Evolutionary conservation across 2,888 invertebrate species (phyloP).

Genomic region (Euplexia lucipara): DNA sequence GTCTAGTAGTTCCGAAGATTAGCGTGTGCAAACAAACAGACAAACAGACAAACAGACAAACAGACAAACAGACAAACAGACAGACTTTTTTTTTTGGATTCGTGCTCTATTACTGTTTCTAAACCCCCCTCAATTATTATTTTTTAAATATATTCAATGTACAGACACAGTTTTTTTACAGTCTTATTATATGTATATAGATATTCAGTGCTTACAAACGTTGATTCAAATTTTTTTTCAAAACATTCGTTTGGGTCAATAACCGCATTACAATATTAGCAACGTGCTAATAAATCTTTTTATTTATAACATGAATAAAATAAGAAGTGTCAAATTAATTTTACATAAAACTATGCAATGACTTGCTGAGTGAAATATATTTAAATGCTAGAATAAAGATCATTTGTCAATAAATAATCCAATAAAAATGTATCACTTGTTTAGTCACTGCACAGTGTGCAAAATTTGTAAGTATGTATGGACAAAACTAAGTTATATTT

Average conservation of each 20-base stretch:
- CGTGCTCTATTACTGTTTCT: too few species aligned
- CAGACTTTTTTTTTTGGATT: too few species aligned
- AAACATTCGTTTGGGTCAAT: constrained; percentile 19
- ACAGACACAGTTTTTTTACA: too few species aligned
- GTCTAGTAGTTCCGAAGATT: too few species aligned
- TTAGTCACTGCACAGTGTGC: constrained; percentile 36
- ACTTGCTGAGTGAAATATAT: constrained; percentile 27
- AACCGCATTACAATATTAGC: constrained; percentile 15
- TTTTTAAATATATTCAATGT: too few species aligned
- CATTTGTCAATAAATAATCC: constrained; percentile 32
- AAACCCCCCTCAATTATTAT: too few species aligned
- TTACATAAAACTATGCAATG: constrained; percentile 24
- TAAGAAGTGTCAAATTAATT: constrained; percentile 28
- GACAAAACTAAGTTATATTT: constrained; percentile 1
- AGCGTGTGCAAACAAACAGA: too few species aligned
- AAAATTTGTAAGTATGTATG: not conserved
- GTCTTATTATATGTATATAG: too few species aligned
- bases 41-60: too few species aligned
- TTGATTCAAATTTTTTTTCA: not conserved
- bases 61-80: too few species aligned
- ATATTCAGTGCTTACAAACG: not conserved
- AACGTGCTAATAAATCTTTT: constrained; percentile 5
- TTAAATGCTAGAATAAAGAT: constrained; percentile 28
- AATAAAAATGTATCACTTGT: constrained; percentile 27
- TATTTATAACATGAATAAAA: constrained; percentile 19